These are phyloP conservation scores for Halcyon badia DNA, from an alignment of 2,797 vertebrate genomes.

Conservation along the genomic window DNA sequence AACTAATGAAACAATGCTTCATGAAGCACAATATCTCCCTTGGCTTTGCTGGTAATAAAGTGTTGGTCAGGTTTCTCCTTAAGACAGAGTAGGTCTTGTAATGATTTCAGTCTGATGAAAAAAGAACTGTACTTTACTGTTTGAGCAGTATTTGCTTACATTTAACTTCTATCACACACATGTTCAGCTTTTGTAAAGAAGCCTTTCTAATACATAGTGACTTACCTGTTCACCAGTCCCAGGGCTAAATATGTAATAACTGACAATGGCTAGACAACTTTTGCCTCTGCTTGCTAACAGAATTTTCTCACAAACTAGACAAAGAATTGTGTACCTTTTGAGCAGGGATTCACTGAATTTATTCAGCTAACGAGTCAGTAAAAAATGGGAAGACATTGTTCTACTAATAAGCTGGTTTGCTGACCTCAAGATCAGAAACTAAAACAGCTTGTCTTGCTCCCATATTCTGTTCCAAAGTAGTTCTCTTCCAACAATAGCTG, in stretches of 20 bases:
- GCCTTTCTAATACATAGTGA: background rate
- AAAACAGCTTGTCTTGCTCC: background rate
- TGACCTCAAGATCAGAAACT: background rate
- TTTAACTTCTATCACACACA: background rate
- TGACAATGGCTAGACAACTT: background rate
- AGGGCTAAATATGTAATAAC: background rate
- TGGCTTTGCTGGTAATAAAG: background rate
- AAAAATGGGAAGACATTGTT: background rate
- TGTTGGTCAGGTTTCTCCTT: background rate
- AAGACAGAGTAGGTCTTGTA: background rate
- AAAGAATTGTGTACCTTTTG: background rate
- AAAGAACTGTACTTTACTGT: background rate
- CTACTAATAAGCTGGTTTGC: background rate
- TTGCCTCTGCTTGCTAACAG: background rate
- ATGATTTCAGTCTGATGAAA: background rate
- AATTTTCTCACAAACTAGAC: background rate
- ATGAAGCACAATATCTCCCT: background rate
- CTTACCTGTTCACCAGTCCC: background rate
- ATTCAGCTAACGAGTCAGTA: background rate
- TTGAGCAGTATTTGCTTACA: background rate
- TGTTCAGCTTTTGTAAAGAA: background rate
- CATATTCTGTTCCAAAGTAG: background rate
- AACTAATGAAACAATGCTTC: background rate
- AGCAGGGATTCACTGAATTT: background rate
- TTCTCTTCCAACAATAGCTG: background rate